phyloP scores from a whole-genome alignment of 2,113 vertebrate genomes.

The Psammodynastes pulverulentus region DNA sequence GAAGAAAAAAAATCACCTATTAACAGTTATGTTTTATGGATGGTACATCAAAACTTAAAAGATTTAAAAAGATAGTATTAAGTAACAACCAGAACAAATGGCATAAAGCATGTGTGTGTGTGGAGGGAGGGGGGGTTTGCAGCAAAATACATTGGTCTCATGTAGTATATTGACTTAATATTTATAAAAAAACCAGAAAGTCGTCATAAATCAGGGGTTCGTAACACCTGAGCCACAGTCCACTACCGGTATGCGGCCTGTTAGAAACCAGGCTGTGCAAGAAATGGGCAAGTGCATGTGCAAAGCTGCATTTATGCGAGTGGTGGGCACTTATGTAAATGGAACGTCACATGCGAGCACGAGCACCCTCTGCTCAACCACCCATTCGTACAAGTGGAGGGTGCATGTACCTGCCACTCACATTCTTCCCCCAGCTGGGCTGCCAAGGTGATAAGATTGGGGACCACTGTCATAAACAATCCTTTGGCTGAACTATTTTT shows the following conservation, averaged over 20 bases:
- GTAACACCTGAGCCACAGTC: background rate
- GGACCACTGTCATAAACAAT: no score
- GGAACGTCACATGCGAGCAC: background rate
- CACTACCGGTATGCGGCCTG: background rate
- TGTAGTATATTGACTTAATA: background rate
- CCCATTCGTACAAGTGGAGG: no score
- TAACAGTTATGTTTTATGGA: background rate
- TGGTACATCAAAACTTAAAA: background rate
- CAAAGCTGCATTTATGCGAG: background rate
- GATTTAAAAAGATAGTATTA: background rate
- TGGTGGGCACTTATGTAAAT: background rate
- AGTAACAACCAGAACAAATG: background rate
- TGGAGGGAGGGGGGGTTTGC: background rate
- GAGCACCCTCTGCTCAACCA: background rate
- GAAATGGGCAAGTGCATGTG: background rate
- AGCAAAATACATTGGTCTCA: background rate
- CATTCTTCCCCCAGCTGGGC: no score
- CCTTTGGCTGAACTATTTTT: no score
- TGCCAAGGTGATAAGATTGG: no score
- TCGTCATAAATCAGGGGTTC: background rate
- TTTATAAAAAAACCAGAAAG: background rate
- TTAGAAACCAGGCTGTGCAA: background rate
- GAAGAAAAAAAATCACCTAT: background rate
- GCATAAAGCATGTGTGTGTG: background rate
- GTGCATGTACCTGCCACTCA: no score